Conservation (phyloP, 2,888 invertebrate species). For the Campaea margaritaria region DNA sequence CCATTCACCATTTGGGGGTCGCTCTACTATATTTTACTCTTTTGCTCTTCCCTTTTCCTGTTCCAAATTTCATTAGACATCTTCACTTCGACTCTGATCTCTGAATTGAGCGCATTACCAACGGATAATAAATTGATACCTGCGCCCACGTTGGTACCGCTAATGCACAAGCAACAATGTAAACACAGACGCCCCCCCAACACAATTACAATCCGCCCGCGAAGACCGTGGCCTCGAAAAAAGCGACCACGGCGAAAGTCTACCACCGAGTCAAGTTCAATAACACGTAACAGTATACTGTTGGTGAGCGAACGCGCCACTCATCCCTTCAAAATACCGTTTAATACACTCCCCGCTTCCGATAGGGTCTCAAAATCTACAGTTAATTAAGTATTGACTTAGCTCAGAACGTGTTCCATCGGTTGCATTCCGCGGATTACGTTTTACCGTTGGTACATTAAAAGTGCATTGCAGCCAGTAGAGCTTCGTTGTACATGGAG, state of each 20-base stretch:
- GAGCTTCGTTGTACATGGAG: slow-evolving; percentile 19
- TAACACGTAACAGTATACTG: slow-evolving; percentile 76
- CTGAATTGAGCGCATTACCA: too few species aligned
- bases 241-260: slow-evolving; percentile 75
- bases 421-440: too few species aligned
- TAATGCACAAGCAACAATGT: neutral
- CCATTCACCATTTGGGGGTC: too few species aligned
- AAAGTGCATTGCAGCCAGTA: slow-evolving; percentile 10
- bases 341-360: neutral
- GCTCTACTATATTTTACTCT: too few species aligned
- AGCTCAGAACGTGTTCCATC: neutral
- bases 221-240: slow-evolving; percentile 61
- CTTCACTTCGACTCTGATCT: too few species aligned
- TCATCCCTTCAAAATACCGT: slow-evolving; percentile 38
- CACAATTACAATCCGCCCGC: slow-evolving; percentile 18
- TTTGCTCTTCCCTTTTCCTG: too few species aligned
- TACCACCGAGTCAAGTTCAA: slow-evolving; percentile 74
- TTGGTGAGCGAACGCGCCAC: slow-evolving; percentile 54
- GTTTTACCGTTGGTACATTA: slow-evolving; percentile 1
- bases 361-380: neutral
- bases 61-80: too few species aligned
- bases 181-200: neutral
- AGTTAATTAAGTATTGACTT: neutral
- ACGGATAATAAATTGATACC: neutral
- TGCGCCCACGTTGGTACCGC: neutral